Evolutionary conservation across 2,888 invertebrate genomes (phyloP), one percentile per base, ranked within the genome.

Genomic region (Chrysodeixis includens): DNA sequence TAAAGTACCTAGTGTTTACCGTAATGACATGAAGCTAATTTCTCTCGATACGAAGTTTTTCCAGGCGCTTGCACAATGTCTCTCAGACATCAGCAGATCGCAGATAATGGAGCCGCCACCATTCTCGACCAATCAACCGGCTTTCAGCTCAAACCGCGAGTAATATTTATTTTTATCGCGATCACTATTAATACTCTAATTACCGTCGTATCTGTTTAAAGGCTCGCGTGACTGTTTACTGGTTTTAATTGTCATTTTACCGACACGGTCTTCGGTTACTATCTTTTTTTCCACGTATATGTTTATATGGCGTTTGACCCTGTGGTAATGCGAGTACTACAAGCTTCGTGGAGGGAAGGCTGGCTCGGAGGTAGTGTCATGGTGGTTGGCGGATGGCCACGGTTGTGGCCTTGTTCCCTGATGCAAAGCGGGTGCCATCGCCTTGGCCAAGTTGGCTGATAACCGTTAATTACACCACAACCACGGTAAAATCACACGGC

Each of bases 361-460:
- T 35, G 40, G 40, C 56, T 32, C 51, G 54, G 61, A 66, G 53
- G 60, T 62, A 67, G 62, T 53, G 69, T 56, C 64, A 69, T 74
- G 73, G 75, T 73, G 82, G 66, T 78, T 87, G 86, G 83, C 86
- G 72, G 54, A 56, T 46, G 74, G 84, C 87, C 88, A 85, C 51
- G 66, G 26, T 1, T 35, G 30, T 56, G 76, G 71, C 88, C 87
- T 86, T 82, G 84, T 46, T 64, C 69, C 71, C 73, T 83, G 83
- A 77, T 86, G 88, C 88, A 88, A 78, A 87, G 88, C 88, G 82
- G 86, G 79, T 77, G 72, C 79, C 76, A 77, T 78, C 62, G 71
- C 85, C 86, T 85, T 85, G 83, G 79, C 79, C 81, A 82, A 81
- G 75, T 76, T 78, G 72, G 62, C 68, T 58, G 58, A 76, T 74